Percentiles rank a stretch among this genome's conserved stretches.
These are phyloP conservation scores for Neodon shergylaensis DNA, from an alignment of 2,113 vertebrate genomes.

Conservation along the genomic window DNA sequence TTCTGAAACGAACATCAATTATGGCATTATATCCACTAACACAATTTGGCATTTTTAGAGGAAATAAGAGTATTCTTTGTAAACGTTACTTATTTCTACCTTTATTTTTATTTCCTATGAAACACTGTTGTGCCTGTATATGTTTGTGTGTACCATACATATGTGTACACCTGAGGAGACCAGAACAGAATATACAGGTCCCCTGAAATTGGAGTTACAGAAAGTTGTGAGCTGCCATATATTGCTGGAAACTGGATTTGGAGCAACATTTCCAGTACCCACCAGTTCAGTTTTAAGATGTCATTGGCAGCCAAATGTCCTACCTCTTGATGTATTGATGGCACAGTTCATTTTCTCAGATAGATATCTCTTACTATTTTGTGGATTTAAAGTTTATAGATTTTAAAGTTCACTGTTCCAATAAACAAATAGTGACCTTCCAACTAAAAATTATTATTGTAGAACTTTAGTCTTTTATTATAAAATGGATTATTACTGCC, in stretches of 20 bases:
- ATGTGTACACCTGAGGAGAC: neutral
- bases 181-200: neutral
- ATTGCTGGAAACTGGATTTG: neutral
- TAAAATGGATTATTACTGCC: neutral
- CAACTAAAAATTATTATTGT: neutral
- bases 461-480: neutral
- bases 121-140: neutral
- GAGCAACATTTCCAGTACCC: neutral
- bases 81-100: neutral
- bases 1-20: neutral
- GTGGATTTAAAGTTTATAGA: neutral
- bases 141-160: neutral
- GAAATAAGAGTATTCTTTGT: neutral
- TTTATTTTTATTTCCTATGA: neutral
- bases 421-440: neutral
- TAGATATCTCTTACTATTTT: neutral
- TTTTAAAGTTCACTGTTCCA: neutral
- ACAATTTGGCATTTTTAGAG: neutral
- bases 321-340: neutral
- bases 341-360: neutral
- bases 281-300: neutral
- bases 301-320: neutral
- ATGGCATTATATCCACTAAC: neutral
- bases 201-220: neutral
- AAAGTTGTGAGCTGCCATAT: neutral